A percentile compares a stretch with the other conserved stretches of the same genome.
phyloP scores from a whole-genome alignment of 2,113 vertebrate genomes.

The Petrocephalus microphthalmus region DNA sequence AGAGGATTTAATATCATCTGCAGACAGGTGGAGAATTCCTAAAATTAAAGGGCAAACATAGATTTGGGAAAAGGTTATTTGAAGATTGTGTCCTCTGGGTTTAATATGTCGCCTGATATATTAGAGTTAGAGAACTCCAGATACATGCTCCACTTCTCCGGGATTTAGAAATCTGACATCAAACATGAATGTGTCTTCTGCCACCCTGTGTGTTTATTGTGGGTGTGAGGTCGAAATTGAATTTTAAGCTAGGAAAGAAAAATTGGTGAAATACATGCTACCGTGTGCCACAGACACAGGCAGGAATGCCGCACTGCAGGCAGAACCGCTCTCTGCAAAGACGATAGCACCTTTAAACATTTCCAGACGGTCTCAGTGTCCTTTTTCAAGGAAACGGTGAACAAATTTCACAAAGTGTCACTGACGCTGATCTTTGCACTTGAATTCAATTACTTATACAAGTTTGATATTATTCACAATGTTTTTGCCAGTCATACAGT shows the following conservation, averaged over 20 bases:
- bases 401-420: neutral
- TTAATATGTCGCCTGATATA: neutral
- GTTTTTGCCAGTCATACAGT: neutral
- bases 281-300: neutral
- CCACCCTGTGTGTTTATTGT: neutral
- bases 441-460: neutral
- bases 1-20: neutral
- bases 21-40: neutral
- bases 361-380: neutral
- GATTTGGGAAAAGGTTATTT: neutral
- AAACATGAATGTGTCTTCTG: neutral
- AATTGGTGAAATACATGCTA: neutral
- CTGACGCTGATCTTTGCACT: neutral
- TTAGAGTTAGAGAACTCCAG: neutral
- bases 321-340: neutral
- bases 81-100: neutral
- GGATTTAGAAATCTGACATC: neutral
- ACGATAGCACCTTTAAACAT: neutral
- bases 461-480: neutral
- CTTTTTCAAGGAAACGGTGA: neutral
- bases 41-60: neutral
- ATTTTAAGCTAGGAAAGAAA: neutral
- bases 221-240: neutral
- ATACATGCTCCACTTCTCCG: neutral
- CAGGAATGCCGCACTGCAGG: neutral